Percentiles rank a stretch among this genome's conserved stretches.
phyloP scores from a whole-genome alignment of 2,113 vertebrate species.

The Crocuta crocuta region DNA sequence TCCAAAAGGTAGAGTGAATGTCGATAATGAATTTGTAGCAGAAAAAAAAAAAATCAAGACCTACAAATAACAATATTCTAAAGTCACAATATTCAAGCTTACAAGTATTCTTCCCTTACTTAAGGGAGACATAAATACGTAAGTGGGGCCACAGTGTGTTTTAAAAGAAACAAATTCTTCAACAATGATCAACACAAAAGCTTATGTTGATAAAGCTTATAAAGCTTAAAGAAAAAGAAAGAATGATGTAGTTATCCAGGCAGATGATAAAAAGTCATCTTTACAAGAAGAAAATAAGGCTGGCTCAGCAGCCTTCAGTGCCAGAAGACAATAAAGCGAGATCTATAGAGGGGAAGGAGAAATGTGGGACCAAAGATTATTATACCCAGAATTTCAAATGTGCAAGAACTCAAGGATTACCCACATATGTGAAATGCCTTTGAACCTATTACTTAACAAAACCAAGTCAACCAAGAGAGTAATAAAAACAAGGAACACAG shows the following conservation, averaged over 20 bases:
- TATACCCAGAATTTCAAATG: neutral
- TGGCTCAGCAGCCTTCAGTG: neutral
- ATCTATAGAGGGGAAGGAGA: neutral
- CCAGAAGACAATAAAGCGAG: neutral
- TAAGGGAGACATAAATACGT: neutral
- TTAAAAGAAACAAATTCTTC: constrained; percentile 44
- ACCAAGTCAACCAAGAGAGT: neutral
- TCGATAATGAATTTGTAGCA: neutral
- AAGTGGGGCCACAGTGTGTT: neutral
- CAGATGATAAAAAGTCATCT: neutral
- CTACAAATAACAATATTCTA: neutral
- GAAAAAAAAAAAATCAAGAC: neutral
- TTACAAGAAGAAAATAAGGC: neutral
- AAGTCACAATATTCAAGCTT: neutral
- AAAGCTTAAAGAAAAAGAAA: neutral
- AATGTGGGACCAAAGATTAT: neutral
- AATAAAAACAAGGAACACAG: neutral
- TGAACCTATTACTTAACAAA: neutral
- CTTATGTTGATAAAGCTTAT: neutral
- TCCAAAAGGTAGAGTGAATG: neutral
- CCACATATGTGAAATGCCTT: neutral
- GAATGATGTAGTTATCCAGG: neutral
- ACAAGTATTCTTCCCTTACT: neutral
- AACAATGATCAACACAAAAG: neutral
- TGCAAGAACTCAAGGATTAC: neutral